Evolutionary conservation across 2,113 vertebrate genomes (phyloP).

Genomic region (Rhabdomys dilectus): DNA sequence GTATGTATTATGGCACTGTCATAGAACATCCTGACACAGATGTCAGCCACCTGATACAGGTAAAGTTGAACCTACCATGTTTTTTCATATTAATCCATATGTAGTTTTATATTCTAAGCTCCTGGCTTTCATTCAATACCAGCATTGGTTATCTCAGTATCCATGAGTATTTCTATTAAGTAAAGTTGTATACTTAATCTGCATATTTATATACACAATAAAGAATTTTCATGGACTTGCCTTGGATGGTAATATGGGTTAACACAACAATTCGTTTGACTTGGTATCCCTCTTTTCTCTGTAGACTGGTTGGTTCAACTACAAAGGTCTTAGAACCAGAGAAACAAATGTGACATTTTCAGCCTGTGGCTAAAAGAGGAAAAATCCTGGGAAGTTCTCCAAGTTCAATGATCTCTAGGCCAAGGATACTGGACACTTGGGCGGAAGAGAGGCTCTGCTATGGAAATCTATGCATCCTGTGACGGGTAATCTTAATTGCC

Average conservation of each 20-base stretch:
- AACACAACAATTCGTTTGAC: neutral
- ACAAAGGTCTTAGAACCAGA: neutral
- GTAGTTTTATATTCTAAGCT: neutral
- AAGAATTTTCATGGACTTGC: neutral
- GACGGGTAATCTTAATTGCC: neutral
- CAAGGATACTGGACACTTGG: neutral
- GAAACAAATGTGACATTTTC: neutral
- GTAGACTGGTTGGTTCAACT: neutral
- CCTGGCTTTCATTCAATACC: too few relatives aligned
- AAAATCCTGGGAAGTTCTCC: neutral
- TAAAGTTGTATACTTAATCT: neutral
- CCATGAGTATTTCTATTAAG: neutral
- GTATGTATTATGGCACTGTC: neutral
- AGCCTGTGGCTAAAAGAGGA: neutral
- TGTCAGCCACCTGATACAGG: neutral
- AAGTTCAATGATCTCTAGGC: neutral
- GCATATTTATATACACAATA: neutral
- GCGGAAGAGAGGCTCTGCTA: too few relatives aligned
- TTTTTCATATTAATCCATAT: neutral
- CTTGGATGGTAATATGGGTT: neutral
- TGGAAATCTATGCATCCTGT: too few relatives aligned
- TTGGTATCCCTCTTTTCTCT: too few relatives aligned
- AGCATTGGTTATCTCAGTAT: neutral
- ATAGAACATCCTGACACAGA: neutral
- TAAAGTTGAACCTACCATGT: too few relatives aligned